phyloP scores from a whole-genome alignment of 2,888 invertebrate species.

The Belgica antarctica region DNA sequence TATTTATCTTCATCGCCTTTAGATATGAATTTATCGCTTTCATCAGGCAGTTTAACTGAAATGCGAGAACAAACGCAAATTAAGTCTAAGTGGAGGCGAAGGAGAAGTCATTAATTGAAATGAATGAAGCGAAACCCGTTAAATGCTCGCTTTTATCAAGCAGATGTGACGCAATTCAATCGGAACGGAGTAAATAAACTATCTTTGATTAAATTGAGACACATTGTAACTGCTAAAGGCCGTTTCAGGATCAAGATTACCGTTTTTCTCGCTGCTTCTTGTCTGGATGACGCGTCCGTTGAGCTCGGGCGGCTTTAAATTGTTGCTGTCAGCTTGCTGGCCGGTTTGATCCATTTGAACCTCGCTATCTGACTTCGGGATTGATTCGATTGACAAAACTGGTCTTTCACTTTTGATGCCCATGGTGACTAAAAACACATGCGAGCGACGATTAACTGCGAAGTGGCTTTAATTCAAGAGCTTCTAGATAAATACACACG shows the following conservation, averaged over 20 bases:
- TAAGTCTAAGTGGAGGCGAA: too few relatives aligned
- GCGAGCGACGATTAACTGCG: too few relatives aligned
- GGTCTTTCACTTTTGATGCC: neutral
- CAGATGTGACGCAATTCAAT: neutral
- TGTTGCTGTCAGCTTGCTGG: neutral
- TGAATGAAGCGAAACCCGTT: too few relatives aligned
- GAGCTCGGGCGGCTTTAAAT: neutral
- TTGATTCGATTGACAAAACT: conserved; percentile 13
- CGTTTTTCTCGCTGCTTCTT: neutral
- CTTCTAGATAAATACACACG: too few relatives aligned
- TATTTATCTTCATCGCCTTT: neutral
- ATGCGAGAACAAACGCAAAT: neutral
- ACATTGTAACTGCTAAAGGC: too few relatives aligned
- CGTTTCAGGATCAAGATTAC: neutral
- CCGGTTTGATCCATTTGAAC: neutral
- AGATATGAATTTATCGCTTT: neutral
- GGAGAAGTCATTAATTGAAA: neutral
- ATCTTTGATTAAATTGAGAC: too few relatives aligned
- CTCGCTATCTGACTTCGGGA: neutral
- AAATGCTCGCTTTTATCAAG: too few relatives aligned
- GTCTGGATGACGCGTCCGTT: neutral
- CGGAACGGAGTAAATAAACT: too few relatives aligned
- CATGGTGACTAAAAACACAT: too few relatives aligned
- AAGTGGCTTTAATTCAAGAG: neutral
- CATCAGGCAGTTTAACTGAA: neutral